Percentiles rank a stretch among this genome's conserved stretches.
Evolutionary conservation across 2,888 invertebrate genomes (phyloP).

Genomic region (Lathronympha strigana): DNA sequence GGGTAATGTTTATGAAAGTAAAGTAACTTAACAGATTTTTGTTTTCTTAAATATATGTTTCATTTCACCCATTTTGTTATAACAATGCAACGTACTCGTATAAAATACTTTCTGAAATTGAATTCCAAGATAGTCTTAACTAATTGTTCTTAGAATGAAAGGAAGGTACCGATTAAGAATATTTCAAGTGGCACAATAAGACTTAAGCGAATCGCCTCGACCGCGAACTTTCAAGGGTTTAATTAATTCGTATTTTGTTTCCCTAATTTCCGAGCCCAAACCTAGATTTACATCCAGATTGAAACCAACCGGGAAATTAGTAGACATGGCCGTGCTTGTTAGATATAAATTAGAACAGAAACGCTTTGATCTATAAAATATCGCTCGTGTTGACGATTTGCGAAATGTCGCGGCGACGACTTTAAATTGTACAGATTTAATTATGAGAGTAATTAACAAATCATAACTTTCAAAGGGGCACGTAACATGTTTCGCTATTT

Average conservation of each 20-base stretch:
- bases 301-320: constrained; percentile 63
- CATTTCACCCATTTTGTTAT: too few relatives aligned
- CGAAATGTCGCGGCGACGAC: constrained; percentile 47
- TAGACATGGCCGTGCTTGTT: constrained; percentile 59
- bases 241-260: constrained; percentile 48
- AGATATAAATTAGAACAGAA: constrained; percentile 62
- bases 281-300: constrained; percentile 49
- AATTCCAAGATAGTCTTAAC: not conserved
- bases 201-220: not conserved
- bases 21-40: too few relatives aligned
- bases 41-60: too few relatives aligned
- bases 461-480: not conserved
- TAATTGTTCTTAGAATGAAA: not conserved
- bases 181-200: not conserved
- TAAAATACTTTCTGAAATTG: too few relatives aligned
- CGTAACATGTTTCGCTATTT: not conserved
- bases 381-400: constrained; percentile 52
- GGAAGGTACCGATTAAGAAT: not conserved
- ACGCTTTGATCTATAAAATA: constrained; percentile 69
- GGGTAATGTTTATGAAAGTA: too few relatives aligned
- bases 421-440: not conserved
- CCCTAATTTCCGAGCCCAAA: constrained; percentile 52
- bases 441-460: constrained; percentile 2
- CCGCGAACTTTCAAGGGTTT: constrained; percentile 18
- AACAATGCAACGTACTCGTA: too few relatives aligned